Evolutionary conservation across 2,888 invertebrate genomes (phyloP), one percentile per base, ranked within the genome.

Genomic region (Homarus gammarus): DNA sequence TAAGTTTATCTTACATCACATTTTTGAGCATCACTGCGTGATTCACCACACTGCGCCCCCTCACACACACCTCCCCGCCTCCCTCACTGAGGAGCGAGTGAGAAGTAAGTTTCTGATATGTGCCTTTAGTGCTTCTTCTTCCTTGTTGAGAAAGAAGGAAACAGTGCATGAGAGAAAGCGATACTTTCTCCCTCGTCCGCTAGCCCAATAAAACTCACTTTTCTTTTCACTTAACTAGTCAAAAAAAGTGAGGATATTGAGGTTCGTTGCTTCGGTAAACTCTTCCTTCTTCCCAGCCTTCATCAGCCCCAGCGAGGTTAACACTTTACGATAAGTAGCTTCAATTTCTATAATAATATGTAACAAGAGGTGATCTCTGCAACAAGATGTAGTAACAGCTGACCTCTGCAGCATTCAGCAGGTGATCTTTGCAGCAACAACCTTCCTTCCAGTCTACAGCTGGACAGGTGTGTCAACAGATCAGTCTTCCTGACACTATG

Each of bases 1-100:
- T 27, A 27, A 10, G 51, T 77, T 68, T 81, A 77, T 83, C 51
- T 83, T 83, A 88, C 88, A 88, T 88, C 88, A 88, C 88, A 88
- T 83, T 83, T 77, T 88, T 88, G 88, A 88, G 88, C 88, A 88
- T 72, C 61, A 61, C 44, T 61, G 61, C 73, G 64, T 51, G 44
- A 36, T 38, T 61, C 38, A 31, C 75, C n/a, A 44, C 40, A 44
- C 49, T 78, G 31, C 22, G 78, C 8, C 56, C 49, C 33, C 61
- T 27, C 1, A 64, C 72, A 36, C 72, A 33, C 36, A 36, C 15
- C 36, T 5, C 12, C 72, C 3, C 33, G 31, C 61, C 31, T 51
- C 51, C 33, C 61, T 6, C 61, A 10, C 61, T 61, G 40, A 31
- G 78, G 27, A 36, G 36, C 56, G 18, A 27, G 36, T 36, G 56